These are phyloP conservation scores for Euphonia xanthogaster DNA, from an alignment of 2,797 vertebrate genomes.

Conservation along the genomic window DNA sequence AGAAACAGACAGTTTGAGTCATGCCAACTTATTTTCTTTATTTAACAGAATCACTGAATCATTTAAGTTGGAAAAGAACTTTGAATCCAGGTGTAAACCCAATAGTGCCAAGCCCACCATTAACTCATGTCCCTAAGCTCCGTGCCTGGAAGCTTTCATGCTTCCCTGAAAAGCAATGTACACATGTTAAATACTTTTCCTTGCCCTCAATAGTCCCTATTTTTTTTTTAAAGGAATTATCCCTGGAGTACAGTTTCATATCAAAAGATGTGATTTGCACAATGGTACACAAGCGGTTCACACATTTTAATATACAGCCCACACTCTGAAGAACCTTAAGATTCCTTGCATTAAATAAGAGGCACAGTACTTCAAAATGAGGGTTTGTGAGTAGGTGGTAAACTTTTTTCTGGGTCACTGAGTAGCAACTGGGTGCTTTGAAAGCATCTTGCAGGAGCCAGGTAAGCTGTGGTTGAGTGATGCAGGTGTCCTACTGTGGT, in stretches of 20 bases:
- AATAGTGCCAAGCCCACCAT: neutral
- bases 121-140: neutral
- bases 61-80: neutral
- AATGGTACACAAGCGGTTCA: neutral
- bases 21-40: neutral
- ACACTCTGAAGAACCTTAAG: neutral
- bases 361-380: neutral
- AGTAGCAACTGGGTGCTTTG: slow-evolving; percentile 34
- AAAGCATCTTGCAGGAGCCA: slow-evolving; percentile 39
- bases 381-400: slow-evolving; percentile 25
- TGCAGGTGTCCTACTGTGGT: slow-evolving; percentile 64
- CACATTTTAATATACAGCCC: neutral
- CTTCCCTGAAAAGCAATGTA: neutral
- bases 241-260: neutral
- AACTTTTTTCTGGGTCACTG: slow-evolving; percentile 46
- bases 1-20: neutral
- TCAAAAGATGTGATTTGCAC: neutral
- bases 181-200: neutral
- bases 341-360: neutral
- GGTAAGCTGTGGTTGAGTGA: slow-evolving; percentile 4
- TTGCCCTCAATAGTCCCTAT: neutral
- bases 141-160: neutral
- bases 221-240: neutral
- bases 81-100: neutral
- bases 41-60: neutral